Conservation (phyloP, 2,113 vertebrate genomes). For the Reinhardtius hippoglossoides region DNA sequence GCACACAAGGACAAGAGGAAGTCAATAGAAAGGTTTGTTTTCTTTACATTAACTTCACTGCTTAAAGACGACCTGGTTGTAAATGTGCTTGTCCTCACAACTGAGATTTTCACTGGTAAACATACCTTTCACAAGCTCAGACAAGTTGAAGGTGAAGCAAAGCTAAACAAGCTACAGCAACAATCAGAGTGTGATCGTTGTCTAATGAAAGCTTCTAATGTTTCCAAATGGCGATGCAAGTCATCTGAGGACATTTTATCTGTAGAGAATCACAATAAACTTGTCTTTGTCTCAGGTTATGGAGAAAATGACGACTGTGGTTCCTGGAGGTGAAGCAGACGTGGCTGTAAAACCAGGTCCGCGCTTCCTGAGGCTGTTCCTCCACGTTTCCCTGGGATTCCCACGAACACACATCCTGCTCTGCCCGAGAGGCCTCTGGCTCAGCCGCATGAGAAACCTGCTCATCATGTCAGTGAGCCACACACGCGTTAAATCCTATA, state of each 20-base stretch:
- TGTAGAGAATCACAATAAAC: background rate
- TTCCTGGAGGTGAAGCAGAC: conserved; percentile 44
- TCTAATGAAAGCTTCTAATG: too few species aligned
- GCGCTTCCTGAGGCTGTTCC: conserved; percentile 47
- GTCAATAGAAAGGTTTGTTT: conserved; percentile 68
- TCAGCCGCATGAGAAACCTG: conserved; percentile 31
- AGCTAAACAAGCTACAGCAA: background rate
- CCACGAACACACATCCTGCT: conserved; percentile 29
- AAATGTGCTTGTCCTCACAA: background rate
- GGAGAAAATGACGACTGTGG: conserved; percentile 49
- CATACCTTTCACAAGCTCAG: background rate
- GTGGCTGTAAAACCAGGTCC: conserved; percentile 36
- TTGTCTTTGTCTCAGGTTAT: conserved; percentile 30
- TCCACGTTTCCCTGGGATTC: conserved; percentile 75
- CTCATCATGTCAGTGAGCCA: conserved; percentile 56
- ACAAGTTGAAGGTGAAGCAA: background rate
- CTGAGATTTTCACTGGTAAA: background rate
- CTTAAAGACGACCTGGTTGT: background rate
- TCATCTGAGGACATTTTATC: background rate
- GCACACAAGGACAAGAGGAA: conserved; percentile 60
- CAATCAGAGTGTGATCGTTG: background rate
- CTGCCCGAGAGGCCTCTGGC: conserved; percentile 35
- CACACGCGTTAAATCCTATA: background rate
- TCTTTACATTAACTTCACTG: background rate
- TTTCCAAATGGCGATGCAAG: too few species aligned